Evolutionary conservation across 2,888 invertebrate species (phyloP).

Genomic region (Pseudolycoriella hygida): DNA sequence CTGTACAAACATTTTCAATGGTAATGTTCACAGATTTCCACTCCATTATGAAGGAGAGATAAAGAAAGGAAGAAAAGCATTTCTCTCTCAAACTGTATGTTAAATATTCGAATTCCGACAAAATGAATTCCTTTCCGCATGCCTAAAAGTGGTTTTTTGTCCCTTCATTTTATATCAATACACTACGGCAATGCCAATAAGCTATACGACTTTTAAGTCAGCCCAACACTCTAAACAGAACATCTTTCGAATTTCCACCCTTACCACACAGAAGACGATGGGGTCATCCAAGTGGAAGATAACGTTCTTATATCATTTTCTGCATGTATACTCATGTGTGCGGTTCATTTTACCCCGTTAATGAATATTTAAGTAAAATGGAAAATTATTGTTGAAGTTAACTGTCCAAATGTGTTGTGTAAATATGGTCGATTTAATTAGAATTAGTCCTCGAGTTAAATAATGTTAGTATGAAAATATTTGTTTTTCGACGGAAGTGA

Average conservation of each 20-base stretch:
- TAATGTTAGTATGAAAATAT: neutral
- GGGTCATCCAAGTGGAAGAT: conserved; percentile 1
- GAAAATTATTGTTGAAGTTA: neutral
- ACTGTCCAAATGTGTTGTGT: conserved; percentile 1
- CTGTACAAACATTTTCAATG: too few relatives aligned
- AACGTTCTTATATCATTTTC: neutral
- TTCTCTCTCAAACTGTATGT: too few relatives aligned
- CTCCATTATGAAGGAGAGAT: too few relatives aligned
- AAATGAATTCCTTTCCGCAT: too few relatives aligned
- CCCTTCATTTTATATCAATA: neutral
- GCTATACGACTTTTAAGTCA: too few relatives aligned
- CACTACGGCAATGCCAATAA: neutral
- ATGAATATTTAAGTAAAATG: conserved; percentile 1
- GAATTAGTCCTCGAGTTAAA: neutral
- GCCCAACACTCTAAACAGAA: too few relatives aligned
- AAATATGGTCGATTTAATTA: neutral
- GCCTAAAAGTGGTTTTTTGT: too few relatives aligned
- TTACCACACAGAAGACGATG: neutral
- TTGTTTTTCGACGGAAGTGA: too few relatives aligned
- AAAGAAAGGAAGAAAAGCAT: too few relatives aligned
- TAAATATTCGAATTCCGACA: too few relatives aligned
- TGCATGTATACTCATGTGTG: neutral
- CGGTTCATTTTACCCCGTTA: conserved; percentile 1
- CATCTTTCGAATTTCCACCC: too few relatives aligned
- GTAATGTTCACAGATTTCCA: too few relatives aligned